Percentiles rank a stretch among this genome's conserved stretches.
phyloP scores from a whole-genome alignment of 2,888 invertebrate species.

The Thyatira batis region DNA sequence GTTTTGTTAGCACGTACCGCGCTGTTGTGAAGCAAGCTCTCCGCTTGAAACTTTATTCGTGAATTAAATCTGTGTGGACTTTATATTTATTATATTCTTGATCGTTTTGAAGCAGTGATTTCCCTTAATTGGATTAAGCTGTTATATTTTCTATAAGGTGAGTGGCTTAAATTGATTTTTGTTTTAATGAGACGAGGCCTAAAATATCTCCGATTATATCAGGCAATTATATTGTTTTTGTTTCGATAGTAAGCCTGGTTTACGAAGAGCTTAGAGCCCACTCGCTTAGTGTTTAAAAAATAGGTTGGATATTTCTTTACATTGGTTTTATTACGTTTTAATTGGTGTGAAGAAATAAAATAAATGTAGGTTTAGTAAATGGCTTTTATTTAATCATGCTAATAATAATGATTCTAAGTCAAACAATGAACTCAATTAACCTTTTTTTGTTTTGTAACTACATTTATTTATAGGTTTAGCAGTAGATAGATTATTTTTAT shows the following conservation, averaged over 20 bases:
- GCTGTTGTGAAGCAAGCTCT: slow-evolving; percentile 12
- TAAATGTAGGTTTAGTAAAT: not conserved
- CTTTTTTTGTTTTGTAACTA: not conserved
- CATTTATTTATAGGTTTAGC: not conserved
- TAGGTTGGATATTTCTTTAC: not conserved
- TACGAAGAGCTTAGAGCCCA: not conserved
- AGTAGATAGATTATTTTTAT: not conserved
- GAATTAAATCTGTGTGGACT: not conserved
- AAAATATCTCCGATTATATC: no score
- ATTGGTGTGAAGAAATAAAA: not conserved
- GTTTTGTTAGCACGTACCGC: slow-evolving; percentile 54
- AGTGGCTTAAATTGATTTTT: not conserved
- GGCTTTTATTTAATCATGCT: not conserved
- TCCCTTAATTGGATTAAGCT: not conserved
- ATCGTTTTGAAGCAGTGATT: not conserved
- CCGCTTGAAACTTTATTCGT: slow-evolving; percentile 9
- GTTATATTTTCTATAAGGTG: not conserved
- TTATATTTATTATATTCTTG: not conserved
- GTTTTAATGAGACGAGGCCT: not conserved
- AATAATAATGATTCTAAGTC: not conserved
- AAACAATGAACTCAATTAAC: not conserved
- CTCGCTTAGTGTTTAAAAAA: not conserved
- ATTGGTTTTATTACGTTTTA: not conserved
- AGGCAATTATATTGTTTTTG: no score
- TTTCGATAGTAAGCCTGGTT: no score